Evolutionary conservation across 2,113 vertebrate species (phyloP).

Genomic region (Motacilla tschutschensis): DNA sequence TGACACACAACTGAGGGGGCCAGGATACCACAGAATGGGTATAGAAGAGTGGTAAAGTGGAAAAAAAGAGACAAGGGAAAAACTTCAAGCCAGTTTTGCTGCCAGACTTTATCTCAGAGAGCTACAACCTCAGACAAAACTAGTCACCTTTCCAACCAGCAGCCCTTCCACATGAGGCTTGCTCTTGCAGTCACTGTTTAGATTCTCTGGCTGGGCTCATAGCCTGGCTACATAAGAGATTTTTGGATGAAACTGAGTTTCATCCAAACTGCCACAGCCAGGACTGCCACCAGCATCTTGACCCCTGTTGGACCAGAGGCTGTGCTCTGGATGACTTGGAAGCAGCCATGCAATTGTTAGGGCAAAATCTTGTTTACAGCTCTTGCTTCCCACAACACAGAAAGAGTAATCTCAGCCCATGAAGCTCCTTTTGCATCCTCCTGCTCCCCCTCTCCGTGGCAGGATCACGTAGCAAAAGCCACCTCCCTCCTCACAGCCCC

Average conservation of each 20-base stretch:
- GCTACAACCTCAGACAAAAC: neutral
- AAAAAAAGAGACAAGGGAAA: neutral
- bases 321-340: neutral
- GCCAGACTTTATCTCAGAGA: neutral
- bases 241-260: neutral
- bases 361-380: neutral
- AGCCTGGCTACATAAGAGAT: neutral
- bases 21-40: neutral
- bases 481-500: neutral
- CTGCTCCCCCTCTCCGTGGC: neutral
- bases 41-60: no score
- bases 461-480: neutral
- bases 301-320: neutral
- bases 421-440: neutral
- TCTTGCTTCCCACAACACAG: neutral
- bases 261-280: neutral
- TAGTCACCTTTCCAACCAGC: neutral
- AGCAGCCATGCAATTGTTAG: neutral
- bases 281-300: neutral
- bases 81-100: neutral
- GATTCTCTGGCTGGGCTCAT: neutral
- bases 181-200: neutral
- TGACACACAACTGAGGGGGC: neutral
- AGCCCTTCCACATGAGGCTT: neutral
- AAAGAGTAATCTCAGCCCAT: neutral